Conservation (phyloP, 23 tunicate species). For the Ciona savignyi region DNA sequence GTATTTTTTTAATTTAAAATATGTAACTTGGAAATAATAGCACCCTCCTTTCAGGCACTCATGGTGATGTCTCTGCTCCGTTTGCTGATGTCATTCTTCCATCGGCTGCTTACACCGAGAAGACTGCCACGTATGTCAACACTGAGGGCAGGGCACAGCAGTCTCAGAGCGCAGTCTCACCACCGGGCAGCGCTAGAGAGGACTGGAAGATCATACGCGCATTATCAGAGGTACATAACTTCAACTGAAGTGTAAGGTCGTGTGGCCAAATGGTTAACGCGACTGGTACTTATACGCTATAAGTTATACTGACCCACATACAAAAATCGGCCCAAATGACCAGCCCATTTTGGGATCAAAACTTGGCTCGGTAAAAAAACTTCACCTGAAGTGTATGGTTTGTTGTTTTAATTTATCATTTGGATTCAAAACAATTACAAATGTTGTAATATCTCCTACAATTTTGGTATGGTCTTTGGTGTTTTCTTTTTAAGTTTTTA, state of each 20-base stretch:
- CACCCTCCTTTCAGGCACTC: conserved; percentile 47
- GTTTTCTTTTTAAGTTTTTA: too few relatives aligned
- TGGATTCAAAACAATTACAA: too few relatives aligned
- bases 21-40: too few relatives aligned
- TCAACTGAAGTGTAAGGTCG: conserved; percentile 88
- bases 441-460: too few relatives aligned
- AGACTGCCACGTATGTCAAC: conserved; percentile 89
- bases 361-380: too few relatives aligned
- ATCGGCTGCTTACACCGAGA: conserved; percentile 98
- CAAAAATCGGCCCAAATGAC: too few relatives aligned
- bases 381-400: too few relatives aligned
- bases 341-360: too few relatives aligned
- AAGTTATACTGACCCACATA: too few relatives aligned
- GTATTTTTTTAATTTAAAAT: too few relatives aligned
- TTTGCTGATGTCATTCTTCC: conserved; percentile 95
- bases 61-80: conserved; percentile 90
- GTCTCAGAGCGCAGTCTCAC: conserved; percentile 84
- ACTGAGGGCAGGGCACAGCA: conserved; percentile 97
- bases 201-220: conserved; percentile 99
- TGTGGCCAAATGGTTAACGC: conserved; percentile 91
- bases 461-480: too few relatives aligned
- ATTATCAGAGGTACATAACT: conserved; percentile 56
- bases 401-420: too few relatives aligned
- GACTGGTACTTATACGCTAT: conserved; percentile 68
- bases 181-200: conserved; percentile 94